A percentile compares a stretch with the other conserved stretches of the same genome.
These are phyloP conservation scores for Knipowitschia caucasica DNA, from an alignment of 2,797 vertebrate genomes.

Conservation along the genomic window DNA sequence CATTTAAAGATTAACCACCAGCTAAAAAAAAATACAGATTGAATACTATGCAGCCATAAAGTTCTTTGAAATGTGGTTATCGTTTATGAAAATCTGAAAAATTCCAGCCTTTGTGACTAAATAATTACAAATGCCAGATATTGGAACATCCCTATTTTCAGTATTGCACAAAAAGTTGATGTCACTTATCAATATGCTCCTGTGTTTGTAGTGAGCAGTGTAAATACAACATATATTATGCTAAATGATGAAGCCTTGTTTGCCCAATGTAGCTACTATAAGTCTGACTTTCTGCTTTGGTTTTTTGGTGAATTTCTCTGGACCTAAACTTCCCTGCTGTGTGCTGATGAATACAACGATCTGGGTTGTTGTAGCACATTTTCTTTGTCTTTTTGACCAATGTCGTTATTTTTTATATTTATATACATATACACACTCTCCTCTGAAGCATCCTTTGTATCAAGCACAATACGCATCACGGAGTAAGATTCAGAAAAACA, in stretches of 20 bases:
- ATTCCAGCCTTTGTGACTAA: too few species aligned
- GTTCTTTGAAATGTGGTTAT: too few species aligned
- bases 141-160: too few species aligned
- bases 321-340: conserved; percentile 23
- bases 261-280: conserved; percentile 19
- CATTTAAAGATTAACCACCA: too few species aligned
- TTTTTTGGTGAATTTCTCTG: conserved; percentile 26
- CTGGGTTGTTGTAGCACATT: conserved; percentile 23
- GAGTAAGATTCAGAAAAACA: too few species aligned
- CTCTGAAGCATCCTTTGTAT: conserved; percentile 7
- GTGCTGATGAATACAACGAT: conserved; percentile 16
- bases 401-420: conserved; percentile 4
- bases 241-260: not conserved
- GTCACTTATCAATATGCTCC: not conserved
- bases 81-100: too few species aligned
- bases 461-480: conserved; percentile 42
- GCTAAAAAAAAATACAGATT: too few species aligned
- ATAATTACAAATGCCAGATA: too few species aligned
- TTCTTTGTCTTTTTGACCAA: conserved; percentile 7
- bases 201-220: not conserved
- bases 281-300: conserved; percentile 4
- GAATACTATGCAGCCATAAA: too few species aligned
- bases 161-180: not conserved
- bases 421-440: conserved; percentile 11
- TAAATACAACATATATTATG: conserved; percentile 3